Evolutionary conservation across 1,140 invertebrate species (phyloP), one percentile per base, ranked within the genome.

Genomic region (Spodoptera frugiperda): DNA sequence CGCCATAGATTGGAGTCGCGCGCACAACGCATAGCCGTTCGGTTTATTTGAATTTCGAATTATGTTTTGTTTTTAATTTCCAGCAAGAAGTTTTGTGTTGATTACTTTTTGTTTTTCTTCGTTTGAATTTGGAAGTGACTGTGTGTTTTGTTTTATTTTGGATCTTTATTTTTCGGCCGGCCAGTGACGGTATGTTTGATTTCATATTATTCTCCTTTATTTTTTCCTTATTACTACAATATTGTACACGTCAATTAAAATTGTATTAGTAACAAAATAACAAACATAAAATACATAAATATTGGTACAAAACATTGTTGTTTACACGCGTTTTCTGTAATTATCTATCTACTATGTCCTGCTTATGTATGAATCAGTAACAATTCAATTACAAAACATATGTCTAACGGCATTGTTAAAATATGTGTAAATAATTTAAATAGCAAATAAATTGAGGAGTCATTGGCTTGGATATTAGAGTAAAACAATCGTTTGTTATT

Each of bases 1-100:
- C 83, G 85, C 80, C 82, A 84, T 86, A 83, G 83, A 81, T 84
- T 79, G 78, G 70, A 77, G 78, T 76, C 82, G 86, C 84, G 87
- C 83, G 82, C 83, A 82, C 80, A 54, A 30, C 74, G 73, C 83
- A 67, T 74, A 70, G 78, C 10, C 33, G 68, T 55, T 73, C 44
- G 55, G 65, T 54, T 76, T 61, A 78, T 80, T 84, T 78, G 51
- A 80, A 78, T 78, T 80, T 75, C 68, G 78, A 78, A 74, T 70
- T 53, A 72, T 71, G 72, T 72, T 73, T 72, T 81, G 81, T 83
- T 77, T 76, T 65, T 75, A 44, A 15, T 71, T 57, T 63, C 17
- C 6, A 49, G n/a, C 12, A 49, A 49, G 39, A 15, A 48, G 12
- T 48, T 57, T 61, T 49, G 44, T 61, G n/a, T 63, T 74, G 0